Percentiles rank a stretch among this genome's conserved stretches.
phyloP scores from a whole-genome alignment of 2,888 invertebrate genomes.

The Mesorhabditis sp. region DNA sequence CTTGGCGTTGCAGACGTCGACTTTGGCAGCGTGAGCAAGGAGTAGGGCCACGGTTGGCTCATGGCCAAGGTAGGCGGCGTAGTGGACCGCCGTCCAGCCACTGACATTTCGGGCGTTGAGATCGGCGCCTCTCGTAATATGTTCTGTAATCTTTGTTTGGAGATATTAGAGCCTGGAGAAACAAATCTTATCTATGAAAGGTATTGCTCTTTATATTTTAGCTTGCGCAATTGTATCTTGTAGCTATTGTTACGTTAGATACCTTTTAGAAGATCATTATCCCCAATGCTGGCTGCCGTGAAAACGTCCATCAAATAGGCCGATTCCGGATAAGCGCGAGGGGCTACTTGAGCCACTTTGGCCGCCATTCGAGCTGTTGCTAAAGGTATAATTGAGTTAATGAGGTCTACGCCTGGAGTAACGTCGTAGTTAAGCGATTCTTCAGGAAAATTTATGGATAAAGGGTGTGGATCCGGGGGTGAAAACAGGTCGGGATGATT shows the following conservation, averaged over 20 bases:
- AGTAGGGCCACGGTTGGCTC: slow-evolving; percentile 76
- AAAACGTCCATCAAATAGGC: slow-evolving; percentile 34
- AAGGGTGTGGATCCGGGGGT: no score
- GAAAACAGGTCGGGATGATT: no score
- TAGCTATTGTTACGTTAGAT: background rate
- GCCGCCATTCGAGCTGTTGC: no score
- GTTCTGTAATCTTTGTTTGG: background rate
- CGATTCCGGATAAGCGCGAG: slow-evolving; percentile 16
- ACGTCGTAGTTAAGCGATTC: no score
- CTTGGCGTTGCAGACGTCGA: slow-evolving; percentile 34
- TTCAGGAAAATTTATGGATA: no score
- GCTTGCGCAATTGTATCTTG: slow-evolving; percentile 11
- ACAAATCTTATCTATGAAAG: background rate
- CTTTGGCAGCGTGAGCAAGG: slow-evolving; percentile 77
- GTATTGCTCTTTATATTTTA: background rate
- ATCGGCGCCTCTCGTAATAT: background rate
- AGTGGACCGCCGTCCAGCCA: slow-evolving; percentile 96
- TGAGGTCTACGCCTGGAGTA: no score
- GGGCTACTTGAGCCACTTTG: background rate
- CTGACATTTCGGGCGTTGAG: background rate
- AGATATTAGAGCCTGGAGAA: background rate
- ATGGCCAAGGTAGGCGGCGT: slow-evolving; percentile 90
- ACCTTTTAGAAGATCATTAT: slow-evolving; percentile 22
- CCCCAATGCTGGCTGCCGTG: slow-evolving; percentile 43
- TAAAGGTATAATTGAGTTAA: no score